Conservation (phyloP, 64 coral and sea anemone species). For the Exaiptasia diaphana region DNA sequence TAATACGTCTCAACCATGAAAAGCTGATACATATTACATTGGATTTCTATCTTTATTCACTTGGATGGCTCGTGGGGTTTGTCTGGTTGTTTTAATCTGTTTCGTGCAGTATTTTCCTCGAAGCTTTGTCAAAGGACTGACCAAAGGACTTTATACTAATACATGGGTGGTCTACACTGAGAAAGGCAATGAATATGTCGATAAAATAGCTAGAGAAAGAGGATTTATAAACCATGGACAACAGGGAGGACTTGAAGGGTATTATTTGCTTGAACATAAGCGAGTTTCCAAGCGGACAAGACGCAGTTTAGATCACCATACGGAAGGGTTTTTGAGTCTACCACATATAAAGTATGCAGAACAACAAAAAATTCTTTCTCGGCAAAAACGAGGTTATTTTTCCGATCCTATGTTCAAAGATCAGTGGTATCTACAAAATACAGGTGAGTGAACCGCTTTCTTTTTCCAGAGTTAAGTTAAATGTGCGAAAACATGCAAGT, state of each 20-base stretch:
- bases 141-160: slow-evolving; percentile 61
- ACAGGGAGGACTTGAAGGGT: slow-evolving; percentile 61
- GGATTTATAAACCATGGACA: slow-evolving; percentile 83
- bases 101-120: background rate
- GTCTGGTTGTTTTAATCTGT: background rate
- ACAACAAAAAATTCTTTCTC: slow-evolving; percentile 76
- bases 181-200: slow-evolving; percentile 76
- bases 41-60: background rate
- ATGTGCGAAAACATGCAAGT: too few relatives aligned
- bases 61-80: background rate
- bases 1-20: background rate
- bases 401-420: slow-evolving; percentile 64
- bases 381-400: slow-evolving; percentile 71
- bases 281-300: slow-evolving; percentile 36
- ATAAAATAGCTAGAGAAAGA: slow-evolving; percentile 65
- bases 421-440: slow-evolving; percentile 92
- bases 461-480: background rate
- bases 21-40: background rate
- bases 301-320: slow-evolving; percentile 49
- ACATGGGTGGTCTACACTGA: slow-evolving; percentile 81
- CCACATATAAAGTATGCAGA: slow-evolving; percentile 70
- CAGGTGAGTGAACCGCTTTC: slow-evolving; percentile 46
- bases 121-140: background rate
- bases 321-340: slow-evolving; percentile 56
- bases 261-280: slow-evolving; percentile 74